Conservation (phyloP, 2,113 vertebrate genomes). For the Istiophorus platypterus region DNA sequence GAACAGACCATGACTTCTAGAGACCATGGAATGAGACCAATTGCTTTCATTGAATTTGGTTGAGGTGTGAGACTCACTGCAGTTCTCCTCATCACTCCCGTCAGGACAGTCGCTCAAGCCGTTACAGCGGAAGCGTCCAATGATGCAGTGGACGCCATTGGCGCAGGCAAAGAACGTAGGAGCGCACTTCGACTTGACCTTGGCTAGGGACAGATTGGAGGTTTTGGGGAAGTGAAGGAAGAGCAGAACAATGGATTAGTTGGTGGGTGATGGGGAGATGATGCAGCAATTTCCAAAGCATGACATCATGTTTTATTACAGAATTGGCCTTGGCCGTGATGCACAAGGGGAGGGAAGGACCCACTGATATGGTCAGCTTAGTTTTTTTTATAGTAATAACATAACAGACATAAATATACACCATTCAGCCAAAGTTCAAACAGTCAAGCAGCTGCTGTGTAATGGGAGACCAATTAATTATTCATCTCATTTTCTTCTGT, state of each 20-base stretch:
- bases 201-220: slow-evolving; percentile 82
- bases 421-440: slow-evolving; percentile 16
- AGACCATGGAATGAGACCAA: slow-evolving; percentile 5
- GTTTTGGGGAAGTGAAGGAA: background rate
- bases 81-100: slow-evolving; percentile 96
- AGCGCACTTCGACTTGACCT: slow-evolving; percentile 92
- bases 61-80: slow-evolving; percentile 89
- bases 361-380: background rate
- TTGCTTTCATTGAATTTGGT: background rate
- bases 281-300: slow-evolving; percentile 20
- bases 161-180: slow-evolving; percentile 95
- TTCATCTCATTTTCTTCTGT: slow-evolving; percentile 22
- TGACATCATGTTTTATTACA: slow-evolving; percentile 49
- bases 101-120: slow-evolving; percentile 97
- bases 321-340: slow-evolving; percentile 34
- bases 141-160: slow-evolving; percentile 96
- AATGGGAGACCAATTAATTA: slow-evolving; percentile 40
- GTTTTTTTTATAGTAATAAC: background rate
- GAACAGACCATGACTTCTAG: slow-evolving; percentile 2
- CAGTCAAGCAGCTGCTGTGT: slow-evolving; percentile 18
- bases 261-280: background rate
- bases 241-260: slow-evolving; percentile 49
- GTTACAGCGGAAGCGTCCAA: slow-evolving; percentile 96
- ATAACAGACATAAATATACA: background rate
- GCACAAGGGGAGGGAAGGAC: background rate